Evolutionary conservation across 2,113 vertebrate species (phyloP).

Genomic region (Acrocephalus arundinaceus): DNA sequence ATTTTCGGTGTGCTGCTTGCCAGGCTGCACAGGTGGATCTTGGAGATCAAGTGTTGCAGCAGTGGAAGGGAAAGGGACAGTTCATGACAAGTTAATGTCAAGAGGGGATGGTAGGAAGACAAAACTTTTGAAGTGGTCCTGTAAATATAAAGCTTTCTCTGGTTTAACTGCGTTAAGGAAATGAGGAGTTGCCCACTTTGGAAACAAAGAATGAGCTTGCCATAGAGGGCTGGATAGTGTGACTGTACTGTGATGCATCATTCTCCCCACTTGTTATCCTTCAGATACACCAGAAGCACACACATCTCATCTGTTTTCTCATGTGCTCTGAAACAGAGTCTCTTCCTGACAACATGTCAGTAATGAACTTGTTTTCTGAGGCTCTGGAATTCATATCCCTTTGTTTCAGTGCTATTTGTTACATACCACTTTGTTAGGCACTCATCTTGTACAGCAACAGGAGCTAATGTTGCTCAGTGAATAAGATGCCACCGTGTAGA

Average conservation of each 20-base stretch:
- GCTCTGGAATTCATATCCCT: neutral
- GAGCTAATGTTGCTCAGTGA: neutral
- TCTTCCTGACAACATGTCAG: neutral
- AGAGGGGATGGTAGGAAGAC: neutral
- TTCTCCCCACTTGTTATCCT: neutral
- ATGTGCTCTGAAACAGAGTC: neutral
- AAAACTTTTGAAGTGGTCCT: neutral
- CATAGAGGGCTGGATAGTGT: neutral
- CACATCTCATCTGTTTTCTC: neutral
- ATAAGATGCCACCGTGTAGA: neutral
- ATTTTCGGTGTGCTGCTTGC: neutral
- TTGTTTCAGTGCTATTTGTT: neutral
- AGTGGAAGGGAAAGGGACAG: neutral
- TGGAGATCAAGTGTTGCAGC: accelerated
- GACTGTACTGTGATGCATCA: accelerated
- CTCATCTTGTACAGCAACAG: neutral
- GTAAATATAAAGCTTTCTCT: neutral
- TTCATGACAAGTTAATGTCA: neutral
- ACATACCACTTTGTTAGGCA: neutral
- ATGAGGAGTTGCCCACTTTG: neutral
- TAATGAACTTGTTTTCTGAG: neutral
- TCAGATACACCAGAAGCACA: neutral
- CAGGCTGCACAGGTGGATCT: neutral
- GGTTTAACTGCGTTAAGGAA: neutral
- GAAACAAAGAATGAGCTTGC: neutral